A percentile compares a stretch with the other conserved stretches of the same genome.
Conservation (phyloP, 2,797 vertebrate species). For the Anguilla marmorata region DNA sequence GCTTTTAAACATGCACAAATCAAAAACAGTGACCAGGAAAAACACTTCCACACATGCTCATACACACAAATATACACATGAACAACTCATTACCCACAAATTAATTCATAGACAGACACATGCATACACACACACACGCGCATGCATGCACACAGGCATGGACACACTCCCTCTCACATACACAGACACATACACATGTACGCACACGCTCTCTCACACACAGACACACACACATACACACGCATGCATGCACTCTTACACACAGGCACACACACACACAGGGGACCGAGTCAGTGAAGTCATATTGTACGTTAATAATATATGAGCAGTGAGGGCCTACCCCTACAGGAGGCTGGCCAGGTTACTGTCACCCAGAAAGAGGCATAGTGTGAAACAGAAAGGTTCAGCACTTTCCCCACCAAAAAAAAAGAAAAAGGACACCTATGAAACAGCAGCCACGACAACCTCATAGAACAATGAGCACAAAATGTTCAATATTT, state of each 20-base stretch:
- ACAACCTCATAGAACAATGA: conserved; percentile 40
- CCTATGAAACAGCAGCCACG: conserved; percentile 23
- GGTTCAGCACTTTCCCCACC: conserved; percentile 56
- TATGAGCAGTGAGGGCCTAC: neutral
- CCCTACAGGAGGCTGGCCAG: conserved; percentile 32
- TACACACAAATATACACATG: conserved; percentile 28
- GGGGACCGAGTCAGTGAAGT: neutral
- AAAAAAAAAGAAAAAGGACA: conserved; percentile 1
- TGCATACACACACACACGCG: conserved; percentile 15
- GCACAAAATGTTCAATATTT: conserved; percentile 65
- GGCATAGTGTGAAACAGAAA: conserved; percentile 65
- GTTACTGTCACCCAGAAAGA: conserved; percentile 50
- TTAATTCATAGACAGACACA: neutral
- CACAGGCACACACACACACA: neutral
- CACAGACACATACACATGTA: neutral
- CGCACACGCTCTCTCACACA: conserved; percentile 24
- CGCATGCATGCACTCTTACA: neutral
- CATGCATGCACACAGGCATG: neutral
- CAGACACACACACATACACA: neutral
- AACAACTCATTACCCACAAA: neutral
- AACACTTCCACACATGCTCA: conserved; percentile 20
- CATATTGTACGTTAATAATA: neutral
- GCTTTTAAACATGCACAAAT: neutral
- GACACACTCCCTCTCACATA: neutral
- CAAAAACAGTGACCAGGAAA: neutral